Percentiles rank a stretch among this genome's conserved stretches.
These are phyloP conservation scores for Esox niger DNA, from an alignment of 2,113 vertebrate species.

Conservation along the genomic window DNA sequence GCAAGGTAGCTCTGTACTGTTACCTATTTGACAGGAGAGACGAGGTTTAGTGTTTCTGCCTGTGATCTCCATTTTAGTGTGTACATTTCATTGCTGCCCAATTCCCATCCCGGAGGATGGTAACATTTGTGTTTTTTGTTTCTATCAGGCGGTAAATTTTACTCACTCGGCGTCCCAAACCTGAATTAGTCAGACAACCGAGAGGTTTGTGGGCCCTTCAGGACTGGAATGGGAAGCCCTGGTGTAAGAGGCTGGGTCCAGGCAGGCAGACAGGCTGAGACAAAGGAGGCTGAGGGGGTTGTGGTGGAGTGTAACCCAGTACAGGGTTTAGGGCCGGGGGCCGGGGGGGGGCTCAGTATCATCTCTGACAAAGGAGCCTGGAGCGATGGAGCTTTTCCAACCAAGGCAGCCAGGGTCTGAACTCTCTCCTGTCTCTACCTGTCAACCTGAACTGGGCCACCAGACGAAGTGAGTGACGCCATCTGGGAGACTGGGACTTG, in stretches of 20 bases:
- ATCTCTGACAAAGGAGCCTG: background rate
- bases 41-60: background rate
- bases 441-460: too few species aligned
- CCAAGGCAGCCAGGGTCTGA: background rate
- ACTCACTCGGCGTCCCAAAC: too few species aligned
- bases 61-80: slow-evolving; percentile 2
- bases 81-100: too few species aligned
- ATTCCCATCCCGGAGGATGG: too few species aligned
- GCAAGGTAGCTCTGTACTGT: background rate
- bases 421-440: too few species aligned
- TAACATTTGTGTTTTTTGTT: too few species aligned
- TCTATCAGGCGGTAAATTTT: too few species aligned
- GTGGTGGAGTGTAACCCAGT: background rate
- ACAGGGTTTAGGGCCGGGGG: background rate
- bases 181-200: too few species aligned
- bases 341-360: background rate
- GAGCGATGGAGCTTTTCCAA: background rate
- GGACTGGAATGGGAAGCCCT: too few species aligned
- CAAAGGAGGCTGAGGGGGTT: background rate
- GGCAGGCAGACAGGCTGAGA: background rate
- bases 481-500: background rate
- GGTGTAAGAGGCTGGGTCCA: background rate
- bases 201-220: too few species aligned
- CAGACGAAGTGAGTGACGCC: background rate
- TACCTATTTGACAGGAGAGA: background rate